A percentile compares a stretch with the other conserved stretches of the same genome.
Conservation (phyloP, 2,797 vertebrate species). For the Microctenopoma lineatum region DNA sequence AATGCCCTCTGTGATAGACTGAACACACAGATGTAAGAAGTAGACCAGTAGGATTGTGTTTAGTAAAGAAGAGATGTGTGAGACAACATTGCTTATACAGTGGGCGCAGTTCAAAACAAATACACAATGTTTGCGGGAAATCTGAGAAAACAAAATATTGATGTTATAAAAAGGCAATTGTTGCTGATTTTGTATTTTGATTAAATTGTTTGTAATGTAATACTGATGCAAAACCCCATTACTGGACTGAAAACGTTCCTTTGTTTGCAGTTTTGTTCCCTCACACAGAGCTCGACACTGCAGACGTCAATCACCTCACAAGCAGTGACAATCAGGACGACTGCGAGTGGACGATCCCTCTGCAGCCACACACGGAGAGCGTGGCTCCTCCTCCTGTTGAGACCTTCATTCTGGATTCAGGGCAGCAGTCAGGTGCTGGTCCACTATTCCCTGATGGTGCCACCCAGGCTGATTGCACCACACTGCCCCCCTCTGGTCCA, state of each 20-base stretch:
- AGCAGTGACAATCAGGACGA: slow-evolving; percentile 34
- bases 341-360: slow-evolving; percentile 52
- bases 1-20: too few species aligned
- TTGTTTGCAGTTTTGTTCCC: slow-evolving; percentile 39
- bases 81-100: too few species aligned
- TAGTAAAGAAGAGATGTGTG: too few species aligned
- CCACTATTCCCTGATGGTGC: slow-evolving; percentile 18
- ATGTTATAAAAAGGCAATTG: too few species aligned
- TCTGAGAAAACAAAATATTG: too few species aligned
- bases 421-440: background rate
- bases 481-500: slow-evolving; percentile 24
- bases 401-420: background rate
- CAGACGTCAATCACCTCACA: background rate
- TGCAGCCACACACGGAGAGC: slow-evolving; percentile 23
- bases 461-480: slow-evolving; percentile 56
- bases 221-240: too few species aligned
- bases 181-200: too few species aligned
- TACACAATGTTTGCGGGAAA: too few species aligned
- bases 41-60: too few species aligned
- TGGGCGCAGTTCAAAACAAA: too few species aligned
- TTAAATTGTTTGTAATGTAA: too few species aligned
- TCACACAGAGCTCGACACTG: slow-evolving; percentile 17
- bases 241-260: background rate
- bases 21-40: too few species aligned
- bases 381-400: slow-evolving; percentile 11